phyloP scores from a whole-genome alignment of 1,140 invertebrate genomes.

The Macrotrachela quadricornifera region DNA sequence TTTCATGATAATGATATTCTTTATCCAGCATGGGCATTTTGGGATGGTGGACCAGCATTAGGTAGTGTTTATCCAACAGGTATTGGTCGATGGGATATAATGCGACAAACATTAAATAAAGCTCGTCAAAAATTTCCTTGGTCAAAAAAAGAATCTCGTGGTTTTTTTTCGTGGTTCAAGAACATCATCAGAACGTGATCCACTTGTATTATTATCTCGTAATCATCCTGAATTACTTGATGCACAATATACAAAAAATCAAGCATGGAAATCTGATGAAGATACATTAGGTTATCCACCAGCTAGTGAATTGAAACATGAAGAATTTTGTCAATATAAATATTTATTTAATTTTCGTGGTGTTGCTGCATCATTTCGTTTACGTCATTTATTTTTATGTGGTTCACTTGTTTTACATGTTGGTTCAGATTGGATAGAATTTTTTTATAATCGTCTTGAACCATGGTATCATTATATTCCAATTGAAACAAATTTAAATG shows the following conservation, averaged over 20 bases:
- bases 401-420: conserved; percentile 84
- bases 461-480: conserved; percentile 92
- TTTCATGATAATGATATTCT: conserved; percentile 65
- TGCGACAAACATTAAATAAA: background rate
- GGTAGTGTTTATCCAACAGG: conserved; percentile 64
- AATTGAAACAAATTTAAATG: conserved; percentile 33
- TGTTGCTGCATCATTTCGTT: conserved; percentile 84
- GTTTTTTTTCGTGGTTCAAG: conserved; percentile 79
- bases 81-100: conserved; percentile 67
- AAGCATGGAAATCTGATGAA: conserved; percentile 76
- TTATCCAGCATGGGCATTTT: conserved; percentile 91
- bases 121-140: conserved; percentile 45
- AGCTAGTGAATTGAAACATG: conserved; percentile 62
- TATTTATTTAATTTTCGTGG: conserved; percentile 88
- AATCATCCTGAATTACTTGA: conserved; percentile 54
- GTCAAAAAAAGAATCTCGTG: conserved; percentile 49
- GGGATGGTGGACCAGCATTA: conserved; percentile 87
- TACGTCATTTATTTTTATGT: conserved; percentile 84
- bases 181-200: conserved; percentile 67
- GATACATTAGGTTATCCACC: conserved; percentile 62
- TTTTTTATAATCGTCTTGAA: conserved; percentile 70
- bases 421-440: conserved; percentile 78
- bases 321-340: conserved; percentile 75
- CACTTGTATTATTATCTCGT: conserved; percentile 61
- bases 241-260: conserved; percentile 88